Conservation (phyloP, 2,888 invertebrate genomes). For the Hoplodrina ambigua region DNA sequence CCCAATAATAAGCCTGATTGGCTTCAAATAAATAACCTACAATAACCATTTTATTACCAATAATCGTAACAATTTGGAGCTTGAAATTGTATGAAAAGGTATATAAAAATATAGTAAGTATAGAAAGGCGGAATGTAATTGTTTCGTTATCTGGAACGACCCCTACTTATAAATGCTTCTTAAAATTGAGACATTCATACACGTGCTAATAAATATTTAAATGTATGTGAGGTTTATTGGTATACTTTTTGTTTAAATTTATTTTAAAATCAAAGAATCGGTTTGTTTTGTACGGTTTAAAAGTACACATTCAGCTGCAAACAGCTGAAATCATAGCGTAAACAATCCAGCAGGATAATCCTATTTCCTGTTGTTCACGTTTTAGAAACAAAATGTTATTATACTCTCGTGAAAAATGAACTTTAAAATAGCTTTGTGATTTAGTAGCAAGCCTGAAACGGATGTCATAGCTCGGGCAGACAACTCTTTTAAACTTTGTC, state of each 20-base stretch:
- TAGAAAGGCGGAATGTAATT: neutral
- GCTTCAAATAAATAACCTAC: slow-evolving; percentile 5
- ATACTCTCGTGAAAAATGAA: slow-evolving; percentile 15
- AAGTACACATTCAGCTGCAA: slow-evolving; percentile 5
- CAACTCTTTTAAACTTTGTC: slow-evolving; percentile 6
- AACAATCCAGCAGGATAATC: slow-evolving; percentile 32
- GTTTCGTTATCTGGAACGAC: neutral
- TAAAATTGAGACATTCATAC: no score
- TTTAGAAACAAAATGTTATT: slow-evolving; percentile 8
- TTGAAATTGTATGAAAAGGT: neutral
- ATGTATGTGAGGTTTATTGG: no score
- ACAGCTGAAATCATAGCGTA: slow-evolving; percentile 16
- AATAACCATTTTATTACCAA: neutral
- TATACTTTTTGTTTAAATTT: neutral
- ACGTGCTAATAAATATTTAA: no score
- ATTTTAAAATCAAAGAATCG: neutral
- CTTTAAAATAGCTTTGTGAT: slow-evolving; percentile 13
- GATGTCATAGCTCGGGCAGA: neutral
- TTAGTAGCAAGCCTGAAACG: slow-evolving; percentile 1
- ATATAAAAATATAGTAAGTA: neutral
- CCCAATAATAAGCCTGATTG: slow-evolving; percentile 7
- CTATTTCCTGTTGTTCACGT: slow-evolving; percentile 27
- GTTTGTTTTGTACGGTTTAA: slow-evolving; percentile 6
- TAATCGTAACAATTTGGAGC: neutral
- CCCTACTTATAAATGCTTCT: neutral